Percentiles rank a stretch among this genome's conserved stretches.
Conservation (phyloP, 2,113 vertebrate species). For the Arothron firmamentum region DNA sequence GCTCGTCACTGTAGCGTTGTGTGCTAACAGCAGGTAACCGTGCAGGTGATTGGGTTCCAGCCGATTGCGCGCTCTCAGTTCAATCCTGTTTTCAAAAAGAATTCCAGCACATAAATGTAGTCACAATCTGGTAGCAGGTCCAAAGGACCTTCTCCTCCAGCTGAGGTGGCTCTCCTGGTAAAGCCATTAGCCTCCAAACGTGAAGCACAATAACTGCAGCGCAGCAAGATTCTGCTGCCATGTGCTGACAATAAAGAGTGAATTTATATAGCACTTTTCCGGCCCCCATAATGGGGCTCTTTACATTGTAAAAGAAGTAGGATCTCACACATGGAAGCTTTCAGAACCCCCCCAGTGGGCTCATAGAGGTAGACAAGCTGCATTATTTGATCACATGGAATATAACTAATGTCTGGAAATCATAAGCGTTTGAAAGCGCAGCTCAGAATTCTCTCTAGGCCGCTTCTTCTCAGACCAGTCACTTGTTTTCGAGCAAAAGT, state of each 20-base stretch:
- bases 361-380: constrained; percentile 40
- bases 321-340: constrained; percentile 53
- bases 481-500: constrained; percentile 3
- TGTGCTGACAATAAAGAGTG: constrained; percentile 61
- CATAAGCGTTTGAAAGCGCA: constrained; percentile 28
- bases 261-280: constrained; percentile 51
- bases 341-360: constrained; percentile 4
- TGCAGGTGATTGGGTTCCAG: neutral
- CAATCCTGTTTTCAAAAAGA: neutral
- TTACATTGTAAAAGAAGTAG: constrained; percentile 35
- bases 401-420: constrained; percentile 45
- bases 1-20: neutral
- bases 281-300: constrained; percentile 38
- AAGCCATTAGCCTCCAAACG: constrained; percentile 56
- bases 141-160: constrained; percentile 18
- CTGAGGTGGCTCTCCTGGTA: constrained; percentile 55
- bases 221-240: constrained; percentile 52
- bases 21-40: neutral
- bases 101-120: too few species aligned
- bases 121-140: constrained; percentile 1
- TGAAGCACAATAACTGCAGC: constrained; percentile 32
- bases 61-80: neutral
- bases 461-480: neutral
- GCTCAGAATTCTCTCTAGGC: constrained; percentile 17
- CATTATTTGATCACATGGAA: constrained; percentile 47